Base-by-base conservation (phyloP, 2,113 vertebrate species). In the Naja naja region DNA sequence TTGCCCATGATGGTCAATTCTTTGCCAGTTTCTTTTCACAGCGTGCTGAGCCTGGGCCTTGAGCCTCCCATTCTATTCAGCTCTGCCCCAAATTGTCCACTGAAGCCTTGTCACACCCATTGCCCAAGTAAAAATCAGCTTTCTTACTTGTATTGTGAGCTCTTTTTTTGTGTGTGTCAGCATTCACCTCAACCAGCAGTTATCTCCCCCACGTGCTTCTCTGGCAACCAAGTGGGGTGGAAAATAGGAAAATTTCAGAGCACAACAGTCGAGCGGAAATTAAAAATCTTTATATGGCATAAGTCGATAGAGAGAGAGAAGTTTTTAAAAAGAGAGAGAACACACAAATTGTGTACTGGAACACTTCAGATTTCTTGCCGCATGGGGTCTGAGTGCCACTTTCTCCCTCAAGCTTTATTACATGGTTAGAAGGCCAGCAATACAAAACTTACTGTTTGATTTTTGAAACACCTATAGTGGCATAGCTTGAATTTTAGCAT, bases 381-480 rank as follows among this genome's bases (percentile, higher is more conserved):
- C 97, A 97, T 97, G 97, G 94, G 96, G 97, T 96, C 96, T 96
- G 96, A 97, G 96, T 96, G 96, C 95, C 94, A 96, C 95, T 96
- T 96, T 97, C 96, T 96, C 96, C 96, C 95, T 95, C 95, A 95
- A 95, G 96, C 94, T 97, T 96, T 97, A 97, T 96, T 97, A 97
- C 95, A 96, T 97, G 97, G 97, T 97, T 97, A 97, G 97, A 96
- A 97, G 96, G 97, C 96, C 97, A 94, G 0, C 96, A 94, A 95
- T 96, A 96, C 95, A 96, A 96, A 96, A 96, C 95, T 96, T 96
- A 94, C 95, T 81, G 95, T 94, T 95, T 96, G 96, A 97, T 97
- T 97, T 96, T 94, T 96, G 95, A 97, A 97, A 95, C 96, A 97
- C 97, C 97, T 97, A 97, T 96, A 95, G 97, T 94, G 95, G 96